Evolutionary conservation across 2,888 invertebrate genomes (phyloP), one percentile per base, ranked within the genome.

Genomic region (Coenonympha glycerion): DNA sequence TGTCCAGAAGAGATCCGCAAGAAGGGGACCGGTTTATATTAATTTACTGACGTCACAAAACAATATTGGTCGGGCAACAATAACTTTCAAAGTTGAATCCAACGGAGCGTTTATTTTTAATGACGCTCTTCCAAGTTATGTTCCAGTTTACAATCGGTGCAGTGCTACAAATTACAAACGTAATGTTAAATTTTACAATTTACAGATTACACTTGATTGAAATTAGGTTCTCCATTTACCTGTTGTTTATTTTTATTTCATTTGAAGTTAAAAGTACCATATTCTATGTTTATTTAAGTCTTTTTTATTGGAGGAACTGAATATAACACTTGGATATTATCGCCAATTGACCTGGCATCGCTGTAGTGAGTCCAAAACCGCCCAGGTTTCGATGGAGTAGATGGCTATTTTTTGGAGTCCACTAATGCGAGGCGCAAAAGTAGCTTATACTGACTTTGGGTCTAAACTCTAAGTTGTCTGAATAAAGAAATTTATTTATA

Each of bases 121-220:
- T 79, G 76, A 69, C 71, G 59, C 59, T 62, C 63, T 63, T 62
- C 57, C 65, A 71, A 71, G 64, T 71, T 73, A 74, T 70, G 71
- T 70, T 67, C 67, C 68, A 67, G 64, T 60, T 66, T 52, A 41
- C 39, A 47, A 37, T 37, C 4, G 37, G 21, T 13, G 22, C 4
- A 22, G 21, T 13, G 22, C 21, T 37, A 36, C 36, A 11, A 36
- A 19, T 21, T 21, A n/a, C 21, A 6, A 19, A 21, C 36, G 19
- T 11, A 19, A 21, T 19, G 19, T 11, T 6, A 5, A 19, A 19
- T 6, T 19, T 36, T 21, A 3, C 9, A 19, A n/a, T 19, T 36
- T 36, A 21, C 6, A 6, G 11, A 36, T 6, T 21, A 19, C 36
- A n/a, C 6, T 6, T 6, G 36, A 36, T 36, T 21, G 21, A 19